Percentiles rank a stretch among this genome's conserved stretches.
Conservation (phyloP, 2,113 vertebrate genomes). For the Salvelinus namaycush region DNA sequence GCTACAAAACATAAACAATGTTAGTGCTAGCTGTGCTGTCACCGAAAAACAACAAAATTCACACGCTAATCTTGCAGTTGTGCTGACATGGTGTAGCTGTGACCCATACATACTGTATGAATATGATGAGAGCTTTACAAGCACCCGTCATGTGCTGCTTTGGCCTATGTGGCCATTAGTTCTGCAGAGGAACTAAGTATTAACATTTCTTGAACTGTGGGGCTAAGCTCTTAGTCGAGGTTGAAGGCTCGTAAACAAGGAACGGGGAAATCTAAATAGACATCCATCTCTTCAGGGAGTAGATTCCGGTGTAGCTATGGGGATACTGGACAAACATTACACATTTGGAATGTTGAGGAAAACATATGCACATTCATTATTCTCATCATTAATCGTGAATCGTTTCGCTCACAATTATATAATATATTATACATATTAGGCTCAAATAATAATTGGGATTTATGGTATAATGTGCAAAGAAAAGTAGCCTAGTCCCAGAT, state of each 20-base stretch:
- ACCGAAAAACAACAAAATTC: no score
- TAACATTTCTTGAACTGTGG: no score
- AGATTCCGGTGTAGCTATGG: not conserved
- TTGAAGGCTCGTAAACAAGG: conserved; percentile 8
- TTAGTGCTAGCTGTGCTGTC: not conserved
- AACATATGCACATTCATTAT: not conserved
- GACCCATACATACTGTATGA: not conserved
- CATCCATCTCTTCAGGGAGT: not conserved
- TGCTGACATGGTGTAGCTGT: not conserved
- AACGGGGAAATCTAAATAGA: conserved; percentile 32
- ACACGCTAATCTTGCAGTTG: not conserved
- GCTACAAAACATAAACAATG: not conserved
- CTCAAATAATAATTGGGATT: no score
- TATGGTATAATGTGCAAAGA: no score
- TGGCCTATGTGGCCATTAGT: not conserved
- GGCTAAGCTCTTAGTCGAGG: not conserved
- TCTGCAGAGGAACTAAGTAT: not conserved
- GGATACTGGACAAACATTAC: conserved; percentile 19
- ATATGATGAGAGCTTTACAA: not conserved
- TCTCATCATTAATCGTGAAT: not conserved
- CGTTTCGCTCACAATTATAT: not conserved
- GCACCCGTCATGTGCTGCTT: no score
- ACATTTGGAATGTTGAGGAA: not conserved
- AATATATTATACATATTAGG: no score
- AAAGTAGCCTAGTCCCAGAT: no score